Conservation (phyloP, 2,113 vertebrate species). For the Lophotis ruficrista region DNA sequence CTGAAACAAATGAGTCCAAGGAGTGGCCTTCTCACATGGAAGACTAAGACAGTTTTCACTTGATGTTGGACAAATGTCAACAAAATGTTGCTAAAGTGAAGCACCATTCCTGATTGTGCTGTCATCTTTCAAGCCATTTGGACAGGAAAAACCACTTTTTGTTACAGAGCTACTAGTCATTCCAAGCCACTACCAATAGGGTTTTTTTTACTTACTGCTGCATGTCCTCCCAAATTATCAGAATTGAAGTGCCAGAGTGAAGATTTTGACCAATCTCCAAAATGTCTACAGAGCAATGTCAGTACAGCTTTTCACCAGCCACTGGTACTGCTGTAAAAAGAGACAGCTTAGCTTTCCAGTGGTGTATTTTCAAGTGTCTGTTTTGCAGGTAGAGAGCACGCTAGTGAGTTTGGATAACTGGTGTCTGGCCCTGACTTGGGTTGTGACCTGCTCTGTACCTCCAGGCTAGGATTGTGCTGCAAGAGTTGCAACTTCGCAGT, state of each 20-base stretch:
- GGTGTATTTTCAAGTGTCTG: neutral
- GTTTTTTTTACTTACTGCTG: neutral
- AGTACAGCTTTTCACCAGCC: neutral
- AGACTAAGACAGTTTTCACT: neutral
- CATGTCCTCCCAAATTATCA: neutral
- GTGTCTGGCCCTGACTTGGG: neutral
- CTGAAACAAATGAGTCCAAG: neutral
- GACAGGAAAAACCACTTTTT: neutral
- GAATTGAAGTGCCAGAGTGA: neutral
- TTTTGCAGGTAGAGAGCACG: neutral
- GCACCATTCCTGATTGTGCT: neutral
- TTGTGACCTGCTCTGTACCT: neutral
- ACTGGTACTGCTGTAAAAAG: accelerated
- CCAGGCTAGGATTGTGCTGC: neutral
- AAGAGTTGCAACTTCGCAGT: neutral
- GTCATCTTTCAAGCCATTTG: neutral
- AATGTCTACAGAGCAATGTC: neutral
- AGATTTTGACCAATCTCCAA: neutral
- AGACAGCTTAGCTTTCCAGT: neutral
- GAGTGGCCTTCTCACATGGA: neutral
- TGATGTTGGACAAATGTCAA: neutral
- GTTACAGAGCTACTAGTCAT: neutral
- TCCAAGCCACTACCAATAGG: neutral
- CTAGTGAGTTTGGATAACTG: neutral
- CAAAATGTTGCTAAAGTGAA: neutral